Evolutionary conservation across 2,888 invertebrate genomes (phyloP).

Genomic region (Tigriopus californicus): DNA sequence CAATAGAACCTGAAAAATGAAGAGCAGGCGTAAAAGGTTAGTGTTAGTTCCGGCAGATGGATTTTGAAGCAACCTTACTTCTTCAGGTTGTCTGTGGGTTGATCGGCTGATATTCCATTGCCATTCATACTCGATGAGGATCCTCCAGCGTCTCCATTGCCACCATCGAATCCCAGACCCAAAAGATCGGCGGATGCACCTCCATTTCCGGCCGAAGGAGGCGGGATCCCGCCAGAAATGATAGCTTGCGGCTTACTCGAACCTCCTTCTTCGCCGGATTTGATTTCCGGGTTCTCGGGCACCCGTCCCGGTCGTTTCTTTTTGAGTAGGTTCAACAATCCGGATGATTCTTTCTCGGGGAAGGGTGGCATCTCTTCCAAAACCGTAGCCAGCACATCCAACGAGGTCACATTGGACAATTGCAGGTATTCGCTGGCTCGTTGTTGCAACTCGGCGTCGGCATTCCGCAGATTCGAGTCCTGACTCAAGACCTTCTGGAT

Average conservation of each 20-base stretch:
- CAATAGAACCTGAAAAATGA: conserved; percentile 49
- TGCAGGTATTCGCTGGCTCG: conserved; percentile 94
- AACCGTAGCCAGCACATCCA: conserved; percentile 53
- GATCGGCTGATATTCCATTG: conserved; percentile 39
- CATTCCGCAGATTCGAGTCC: conserved; percentile 86
- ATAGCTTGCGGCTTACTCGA: neutral
- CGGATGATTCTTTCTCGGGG: conserved; percentile 93
- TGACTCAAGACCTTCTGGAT: conserved; percentile 86
- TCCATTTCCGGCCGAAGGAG: neutral
- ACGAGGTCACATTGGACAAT: conserved; percentile 65
- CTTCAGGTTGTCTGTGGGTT: conserved; percentile 64
- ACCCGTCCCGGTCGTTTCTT: conserved; percentile 80
- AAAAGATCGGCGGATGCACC: conserved; percentile 20
- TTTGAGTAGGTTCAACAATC: conserved; percentile 90
- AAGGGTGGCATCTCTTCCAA: conserved; percentile 99
- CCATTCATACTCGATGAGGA: neutral
- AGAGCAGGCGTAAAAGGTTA: no score
- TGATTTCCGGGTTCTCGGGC: conserved; percentile 34
- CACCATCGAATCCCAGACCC: conserved; percentile 17
- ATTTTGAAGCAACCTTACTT: conserved; percentile 37
- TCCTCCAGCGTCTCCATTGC: conserved; percentile 19
- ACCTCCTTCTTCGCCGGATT: neutral
- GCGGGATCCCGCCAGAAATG: neutral
- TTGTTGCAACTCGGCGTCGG: conserved; percentile 96
- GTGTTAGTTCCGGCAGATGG: no score